Evolutionary conservation across 1,140 invertebrate species (phyloP), one percentile per base, ranked within the genome.

Genomic region (Sitophilus oryzae): DNA sequence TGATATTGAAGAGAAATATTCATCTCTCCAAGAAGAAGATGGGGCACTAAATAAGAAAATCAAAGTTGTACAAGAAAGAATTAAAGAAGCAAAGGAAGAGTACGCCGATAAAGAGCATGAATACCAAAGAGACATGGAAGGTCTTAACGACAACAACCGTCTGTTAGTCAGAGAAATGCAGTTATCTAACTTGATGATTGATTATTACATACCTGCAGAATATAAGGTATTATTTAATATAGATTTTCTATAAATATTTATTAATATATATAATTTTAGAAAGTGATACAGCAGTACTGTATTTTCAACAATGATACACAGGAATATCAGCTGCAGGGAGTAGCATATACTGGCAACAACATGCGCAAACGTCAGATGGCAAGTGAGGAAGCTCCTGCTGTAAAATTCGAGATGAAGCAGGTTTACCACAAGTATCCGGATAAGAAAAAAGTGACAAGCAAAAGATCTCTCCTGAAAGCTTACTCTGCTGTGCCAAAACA

Each of bases 311-410:
- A 98, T 73, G 94, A 98, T 64, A 93, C 96, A 41, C 95, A 94
- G 14, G 96, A 99, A 73, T 99, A 95, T 91, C 93, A 98, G 71
- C 79, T 98, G 9, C 91, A 90, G 70, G 97, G 94, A 75, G 93
- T 99, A 1, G 96, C 96, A 0, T 99, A 99, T 71, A 96, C 95
- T 11, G 96, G 96, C 0, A 99, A 99, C 74, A 99, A 99, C 70
- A 98, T 99, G 91, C 76, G 88, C 18, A 91, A 91, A 68, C 73
- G 73, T 18, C 65, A 64, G 43, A 61, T 56, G 6, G 47, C 53
- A 47, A 47, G 56, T 44, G 59, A 65, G 40, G 58, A 56, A 22
- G 53, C 56, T 1, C 44, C 53, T 6, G 54, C 56, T 0, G 58
- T 65, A 20, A 52, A 52, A 35, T 60, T 66, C 15, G 63, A 62